Evolutionary conservation across 64 coral and sea anemone genomes (phyloP).

Genomic region (Montipora capricornis): DNA sequence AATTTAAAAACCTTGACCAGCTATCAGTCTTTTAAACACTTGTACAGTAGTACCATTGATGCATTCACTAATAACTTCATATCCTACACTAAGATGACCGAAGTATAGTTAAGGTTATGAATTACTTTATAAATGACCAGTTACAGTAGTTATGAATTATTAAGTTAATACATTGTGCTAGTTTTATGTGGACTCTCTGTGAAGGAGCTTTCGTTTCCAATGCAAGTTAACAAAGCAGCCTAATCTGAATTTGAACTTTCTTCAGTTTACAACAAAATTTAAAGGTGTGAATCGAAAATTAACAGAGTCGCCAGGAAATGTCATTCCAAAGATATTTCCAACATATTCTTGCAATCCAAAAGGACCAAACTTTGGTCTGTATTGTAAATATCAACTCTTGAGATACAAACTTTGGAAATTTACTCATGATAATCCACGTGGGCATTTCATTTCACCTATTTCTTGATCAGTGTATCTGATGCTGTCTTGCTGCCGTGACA

Average conservation of each 20-base stretch:
- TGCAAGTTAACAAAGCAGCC: neutral
- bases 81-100: too few relatives aligned
- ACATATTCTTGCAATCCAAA: slow-evolving; percentile 8
- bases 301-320: neutral
- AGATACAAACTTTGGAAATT: slow-evolving; percentile 51
- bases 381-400: neutral
- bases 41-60: too few relatives aligned
- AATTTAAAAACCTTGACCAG: too few relatives aligned
- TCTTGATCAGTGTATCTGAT: neutral
- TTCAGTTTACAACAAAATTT: neutral
- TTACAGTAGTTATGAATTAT: too few relatives aligned
- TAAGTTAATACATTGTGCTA: too few relatives aligned
- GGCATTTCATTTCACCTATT: too few relatives aligned
- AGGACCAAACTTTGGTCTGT: slow-evolving; percentile 41
- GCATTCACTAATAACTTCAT: too few relatives aligned
- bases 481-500: neutral
- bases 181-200: too few relatives aligned
- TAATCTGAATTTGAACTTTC: slow-evolving; percentile 12
- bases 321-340: slow-evolving; percentile 33
- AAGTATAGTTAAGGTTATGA: too few relatives aligned
- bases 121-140: too few relatives aligned
- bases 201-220: too few relatives aligned
- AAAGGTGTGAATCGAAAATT: slow-evolving; percentile 48
- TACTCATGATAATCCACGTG: slow-evolving; percentile 25
- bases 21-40: too few relatives aligned